Percentiles rank a stretch among this genome's conserved stretches.
These are phyloP conservation scores for Stenopsyche tienmushanensis DNA, from an alignment of 1,140 invertebrate genomes.

Conservation along the genomic window DNA sequence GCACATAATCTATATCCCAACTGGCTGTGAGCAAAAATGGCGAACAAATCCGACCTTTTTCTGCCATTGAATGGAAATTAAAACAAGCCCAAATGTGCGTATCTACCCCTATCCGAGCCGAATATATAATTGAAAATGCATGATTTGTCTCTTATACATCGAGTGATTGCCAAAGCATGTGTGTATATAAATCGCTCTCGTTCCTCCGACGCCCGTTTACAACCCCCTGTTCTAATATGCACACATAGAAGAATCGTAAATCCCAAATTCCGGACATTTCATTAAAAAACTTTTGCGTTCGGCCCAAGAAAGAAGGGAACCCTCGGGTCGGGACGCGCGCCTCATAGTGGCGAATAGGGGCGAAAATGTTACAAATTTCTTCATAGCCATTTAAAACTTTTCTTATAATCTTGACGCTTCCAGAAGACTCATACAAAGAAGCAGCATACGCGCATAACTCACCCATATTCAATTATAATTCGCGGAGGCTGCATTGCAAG, in stretches of 20 bases:
- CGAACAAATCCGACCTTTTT: not conserved
- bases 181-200: no score
- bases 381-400: conserved; percentile 5
- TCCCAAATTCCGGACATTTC: conserved; percentile 28
- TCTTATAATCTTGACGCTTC: conserved; percentile 6
- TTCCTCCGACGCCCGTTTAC: not conserved
- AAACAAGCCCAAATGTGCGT: not conserved
- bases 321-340: not conserved
- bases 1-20: conserved; percentile 9
- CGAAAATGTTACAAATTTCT: conserved; percentile 13
- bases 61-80: not conserved
- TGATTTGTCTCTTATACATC: not conserved
- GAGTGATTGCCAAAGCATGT: no score
- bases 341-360: not conserved
- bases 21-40: not conserved
- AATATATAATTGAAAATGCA: not conserved
- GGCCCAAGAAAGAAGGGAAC: not conserved
- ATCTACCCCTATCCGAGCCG: not conserved
- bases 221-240: not conserved
- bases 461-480: no score
- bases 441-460: not conserved
- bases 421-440: not conserved
- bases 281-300: conserved; percentile 32
- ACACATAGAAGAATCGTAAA: conserved; percentile 21
- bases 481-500: not conserved